These are phyloP conservation scores for Ctena decussata DNA, from an alignment of 2,888 invertebrate genomes.

Conservation along the genomic window DNA sequence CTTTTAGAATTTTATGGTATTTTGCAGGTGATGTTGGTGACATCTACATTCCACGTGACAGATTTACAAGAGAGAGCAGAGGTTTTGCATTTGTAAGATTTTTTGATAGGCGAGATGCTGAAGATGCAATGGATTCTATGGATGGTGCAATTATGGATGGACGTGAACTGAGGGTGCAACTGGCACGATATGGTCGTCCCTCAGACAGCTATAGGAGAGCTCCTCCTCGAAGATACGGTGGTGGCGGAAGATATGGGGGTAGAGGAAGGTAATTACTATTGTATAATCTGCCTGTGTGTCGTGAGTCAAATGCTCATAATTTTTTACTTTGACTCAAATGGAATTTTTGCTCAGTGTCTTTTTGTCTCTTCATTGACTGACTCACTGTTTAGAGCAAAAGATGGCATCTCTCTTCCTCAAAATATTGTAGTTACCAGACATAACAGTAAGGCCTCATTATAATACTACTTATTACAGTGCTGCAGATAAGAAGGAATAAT, in stretches of 20 bases:
- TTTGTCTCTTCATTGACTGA: no score
- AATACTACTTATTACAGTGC: no score
- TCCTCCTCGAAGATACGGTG: conserved; percentile 87
- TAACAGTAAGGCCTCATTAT: no score
- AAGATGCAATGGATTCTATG: conserved; percentile 98
- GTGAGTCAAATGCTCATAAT: no score
- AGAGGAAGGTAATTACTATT: conserved; percentile 56
- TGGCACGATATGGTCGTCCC: conserved; percentile 99
- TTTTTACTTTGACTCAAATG: no score
- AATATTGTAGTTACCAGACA: no score
- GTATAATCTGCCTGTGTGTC: no score
- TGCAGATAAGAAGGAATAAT: no score
- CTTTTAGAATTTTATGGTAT: no score
- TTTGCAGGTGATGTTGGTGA: conserved; percentile 97
- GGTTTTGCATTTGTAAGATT: conserved; percentile 97
- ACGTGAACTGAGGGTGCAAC: conserved; percentile 98
- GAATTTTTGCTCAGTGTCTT: no score
- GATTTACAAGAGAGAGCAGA: conserved; percentile 97
- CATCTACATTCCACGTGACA: conserved; percentile 99
- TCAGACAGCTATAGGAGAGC: conserved; percentile 90
- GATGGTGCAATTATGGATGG: conserved; percentile 99
- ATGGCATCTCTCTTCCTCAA: no score
- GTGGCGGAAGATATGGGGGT: conserved; percentile 57
- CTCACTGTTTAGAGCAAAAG: no score
- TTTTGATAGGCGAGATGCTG: conserved; percentile 98